Evolutionary conservation across 2,113 vertebrate genomes (phyloP).

Genomic region (Arvicanthis niloticus): DNA sequence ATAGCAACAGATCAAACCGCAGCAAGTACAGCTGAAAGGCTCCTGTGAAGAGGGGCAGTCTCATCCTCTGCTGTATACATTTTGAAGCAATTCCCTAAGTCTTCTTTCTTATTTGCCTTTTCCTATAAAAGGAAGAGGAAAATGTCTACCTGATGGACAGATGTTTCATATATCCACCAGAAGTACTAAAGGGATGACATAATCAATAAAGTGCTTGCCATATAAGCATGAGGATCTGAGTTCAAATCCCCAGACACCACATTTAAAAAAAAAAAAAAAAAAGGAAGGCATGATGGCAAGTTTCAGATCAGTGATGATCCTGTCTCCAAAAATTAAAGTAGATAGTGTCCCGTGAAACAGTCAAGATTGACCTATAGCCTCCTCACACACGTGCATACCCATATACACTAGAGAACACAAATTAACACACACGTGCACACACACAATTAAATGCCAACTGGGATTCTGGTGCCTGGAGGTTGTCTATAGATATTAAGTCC

Average conservation of each 20-base stretch:
- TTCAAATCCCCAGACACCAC: neutral
- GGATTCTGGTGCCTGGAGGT: neutral
- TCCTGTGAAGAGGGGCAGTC: neutral
- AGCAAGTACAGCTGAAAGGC: neutral
- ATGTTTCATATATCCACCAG: neutral
- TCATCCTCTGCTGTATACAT: neutral
- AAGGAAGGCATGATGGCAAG: neutral
- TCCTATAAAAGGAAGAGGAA: neutral
- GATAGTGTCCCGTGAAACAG: neutral
- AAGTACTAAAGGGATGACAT: fast-evolving
- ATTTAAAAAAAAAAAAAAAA: neutral
- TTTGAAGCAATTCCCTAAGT: conserved; percentile 14
- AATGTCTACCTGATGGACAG: neutral
- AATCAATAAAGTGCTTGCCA: neutral
- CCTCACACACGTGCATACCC: too few species aligned
- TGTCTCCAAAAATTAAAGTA: neutral
- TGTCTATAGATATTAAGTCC: neutral
- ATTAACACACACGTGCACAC: neutral
- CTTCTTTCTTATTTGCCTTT: neutral
- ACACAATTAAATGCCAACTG: neutral
- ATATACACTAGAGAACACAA: neutral
- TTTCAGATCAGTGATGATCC: neutral
- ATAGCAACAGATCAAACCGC: too few species aligned
- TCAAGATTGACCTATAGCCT: neutral
- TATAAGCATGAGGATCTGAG: neutral